Conservation (phyloP, 2,888 invertebrate species). For the Dendrolimus pini region DNA sequence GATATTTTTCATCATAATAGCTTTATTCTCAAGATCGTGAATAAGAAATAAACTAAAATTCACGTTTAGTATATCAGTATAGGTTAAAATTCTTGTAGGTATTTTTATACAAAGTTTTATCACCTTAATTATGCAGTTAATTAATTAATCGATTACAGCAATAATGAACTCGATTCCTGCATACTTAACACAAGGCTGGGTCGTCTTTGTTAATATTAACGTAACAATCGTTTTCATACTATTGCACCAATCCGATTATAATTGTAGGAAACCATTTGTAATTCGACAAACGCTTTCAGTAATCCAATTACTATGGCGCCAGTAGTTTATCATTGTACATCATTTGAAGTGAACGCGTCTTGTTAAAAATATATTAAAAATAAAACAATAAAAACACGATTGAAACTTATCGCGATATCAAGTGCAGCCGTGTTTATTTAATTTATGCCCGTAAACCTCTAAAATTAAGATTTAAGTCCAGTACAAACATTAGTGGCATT, state of each 20-base stretch:
- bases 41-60: too few species aligned
- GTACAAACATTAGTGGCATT: not conserved
- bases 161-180: conserved; percentile 13
- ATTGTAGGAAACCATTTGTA: conserved; percentile 31
- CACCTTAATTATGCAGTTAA: not conserved
- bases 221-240: conserved; percentile 19
- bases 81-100: too few species aligned
- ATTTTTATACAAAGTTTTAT: too few species aligned
- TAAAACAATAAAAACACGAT: not conserved
- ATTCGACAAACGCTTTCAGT: conserved; percentile 31
- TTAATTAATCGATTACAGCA: conserved; percentile 5
- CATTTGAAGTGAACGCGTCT: not conserved
- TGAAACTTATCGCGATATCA: not conserved
- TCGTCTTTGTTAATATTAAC: conserved; percentile 26
- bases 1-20: too few species aligned
- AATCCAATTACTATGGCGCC: conserved; percentile 25
- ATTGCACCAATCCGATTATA: conserved; percentile 27
- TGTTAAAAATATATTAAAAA: not conserved
- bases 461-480: not conserved
- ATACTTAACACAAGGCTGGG: conserved; percentile 21
- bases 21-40: too few species aligned
- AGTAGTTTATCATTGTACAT: conserved; percentile 17
- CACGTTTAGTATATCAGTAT: too few species aligned
- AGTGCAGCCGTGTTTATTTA: not conserved
- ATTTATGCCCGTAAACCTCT: not conserved